Base-by-base conservation (phyloP, 2,797 vertebrate species). In the Urocyon cinereoargenteus region DNA sequence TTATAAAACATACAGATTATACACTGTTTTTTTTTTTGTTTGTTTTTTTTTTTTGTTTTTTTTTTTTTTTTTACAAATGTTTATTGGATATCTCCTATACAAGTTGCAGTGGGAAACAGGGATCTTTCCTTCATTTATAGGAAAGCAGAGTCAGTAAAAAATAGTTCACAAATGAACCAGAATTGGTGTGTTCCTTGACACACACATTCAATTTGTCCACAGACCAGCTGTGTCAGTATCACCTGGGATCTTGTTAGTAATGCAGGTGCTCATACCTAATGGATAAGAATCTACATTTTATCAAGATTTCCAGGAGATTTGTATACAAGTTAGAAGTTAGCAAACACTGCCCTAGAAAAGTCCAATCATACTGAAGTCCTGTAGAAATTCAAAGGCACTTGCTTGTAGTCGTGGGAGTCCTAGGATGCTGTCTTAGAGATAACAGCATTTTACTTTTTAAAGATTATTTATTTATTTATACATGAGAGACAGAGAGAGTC, bases 211-310 rank as follows among this genome's bases (percentile, higher is more conserved):
- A 0, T 77, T 40, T 94, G 34, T 91, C 66, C 68, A 78, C 61
- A 88, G 45, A 64, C 10, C 66, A 91, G 51, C 68, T 91, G 7
- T 36, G 59, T 86, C 22, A 72, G 8, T 82, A 45, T 94, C 66
- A 88, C 73, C 59, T 93, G 62, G 45, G 22, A 78, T 96, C 49
- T 81, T 94, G 8, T 72, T 84, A 70, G 68, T 94, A 92, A 57
- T 91, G 9, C 7, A 94, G 57, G 73, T 15, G 86, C n/a, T 86
- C 53, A 51, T 73, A 73, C 49, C 31, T 86, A 18, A 79, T 84
- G 26, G 59, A 26, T 88, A 13, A 86, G 16, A 93, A 62, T 94
- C 22, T 61, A 34, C 40, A 93, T 81, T 91, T 94, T 85, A 96
- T 87, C 15, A 73, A 66, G 78, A 55, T 88, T 94, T 96, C 51